Evolutionary conservation across 1,140 invertebrate genomes (phyloP).

Genomic region (Aplysia californica): DNA sequence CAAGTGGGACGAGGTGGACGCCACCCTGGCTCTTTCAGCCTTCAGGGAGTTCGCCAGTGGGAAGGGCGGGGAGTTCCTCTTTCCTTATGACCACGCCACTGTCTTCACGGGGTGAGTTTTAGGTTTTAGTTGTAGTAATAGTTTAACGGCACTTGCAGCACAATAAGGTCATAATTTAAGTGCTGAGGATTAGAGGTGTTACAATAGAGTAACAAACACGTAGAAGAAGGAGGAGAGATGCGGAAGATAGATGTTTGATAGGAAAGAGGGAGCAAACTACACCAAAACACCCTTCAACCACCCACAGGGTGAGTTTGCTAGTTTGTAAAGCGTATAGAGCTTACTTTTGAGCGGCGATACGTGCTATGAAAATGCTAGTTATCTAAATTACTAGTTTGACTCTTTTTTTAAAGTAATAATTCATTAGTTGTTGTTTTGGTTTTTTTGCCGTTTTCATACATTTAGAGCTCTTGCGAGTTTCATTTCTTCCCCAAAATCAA

Average conservation of each 20-base stretch:
- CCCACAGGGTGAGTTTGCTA: neutral
- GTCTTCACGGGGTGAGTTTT: slow-evolving; percentile 18
- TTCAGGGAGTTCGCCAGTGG: neutral
- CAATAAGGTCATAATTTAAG: too few relatives aligned
- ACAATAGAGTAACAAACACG: too few relatives aligned
- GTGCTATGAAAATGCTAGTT: neutral
- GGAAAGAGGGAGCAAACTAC: too few relatives aligned
- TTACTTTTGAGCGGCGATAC: neutral
- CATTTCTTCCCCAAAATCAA: too few relatives aligned
- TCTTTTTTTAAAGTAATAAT: neutral
- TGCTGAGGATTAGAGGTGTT: too few relatives aligned
- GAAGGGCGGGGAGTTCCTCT: neutral
- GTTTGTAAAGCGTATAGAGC: neutral
- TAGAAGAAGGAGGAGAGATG: too few relatives aligned
- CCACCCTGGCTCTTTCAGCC: neutral
- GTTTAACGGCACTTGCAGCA: too few relatives aligned
- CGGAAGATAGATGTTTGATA: too few relatives aligned
- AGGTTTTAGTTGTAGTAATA: neutral
- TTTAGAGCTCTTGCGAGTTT: too few relatives aligned
- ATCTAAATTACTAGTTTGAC: neutral
- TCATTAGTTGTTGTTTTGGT: neutral
- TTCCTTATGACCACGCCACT: slow-evolving; percentile 10
- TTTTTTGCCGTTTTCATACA: neutral
- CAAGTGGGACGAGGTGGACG: slow-evolving; percentile 6
- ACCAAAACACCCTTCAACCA: too few relatives aligned